Percentiles rank a stretch among this genome's conserved stretches.
Evolutionary conservation across 2,888 invertebrate species (phyloP).

Genomic region (Rhabditophanes sp.): DNA sequence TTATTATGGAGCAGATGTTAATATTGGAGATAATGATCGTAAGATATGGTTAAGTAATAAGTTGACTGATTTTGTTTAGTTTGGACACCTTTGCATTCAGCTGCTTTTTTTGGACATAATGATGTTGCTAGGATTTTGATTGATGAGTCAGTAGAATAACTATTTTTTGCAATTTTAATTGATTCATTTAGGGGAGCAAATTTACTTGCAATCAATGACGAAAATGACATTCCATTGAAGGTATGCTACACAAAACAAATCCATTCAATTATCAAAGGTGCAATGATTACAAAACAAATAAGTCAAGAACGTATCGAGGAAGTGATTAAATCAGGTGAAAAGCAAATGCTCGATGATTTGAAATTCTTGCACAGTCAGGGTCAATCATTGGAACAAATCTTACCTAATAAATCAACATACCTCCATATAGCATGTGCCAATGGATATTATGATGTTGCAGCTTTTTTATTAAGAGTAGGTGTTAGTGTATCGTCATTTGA

Average conservation of each 20-base stretch:
- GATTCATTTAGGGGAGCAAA: conserved; percentile 74
- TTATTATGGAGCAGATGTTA: conserved; percentile 76
- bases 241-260: no score
- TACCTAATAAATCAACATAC: no score
- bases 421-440: conserved; percentile 95
- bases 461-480: conserved; percentile 76
- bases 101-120: conserved; percentile 91
- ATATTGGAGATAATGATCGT: conserved; percentile 76
- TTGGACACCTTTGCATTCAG: conserved; percentile 96
- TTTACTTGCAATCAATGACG: conserved; percentile 81
- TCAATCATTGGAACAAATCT: no score
- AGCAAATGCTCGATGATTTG: conserved; percentile 74
- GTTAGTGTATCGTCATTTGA: conserved; percentile 80
- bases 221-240: no score
- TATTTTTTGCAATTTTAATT: no score
- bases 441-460: conserved; percentile 82
- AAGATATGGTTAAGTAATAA: no score
- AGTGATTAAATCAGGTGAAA: conserved; percentile 75
- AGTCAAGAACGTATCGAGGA: conserved; percentile 57
- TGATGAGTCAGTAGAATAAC: conserved; percentile 56
- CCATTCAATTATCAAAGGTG: conserved; percentile 84
- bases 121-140: conserved; percentile 81
- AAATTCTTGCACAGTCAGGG: conserved; percentile 53
- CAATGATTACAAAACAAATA: conserved; percentile 75
- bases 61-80: no score